Conservation (phyloP, 1,140 invertebrate species). For the Propsilocerus akamusi region DNA sequence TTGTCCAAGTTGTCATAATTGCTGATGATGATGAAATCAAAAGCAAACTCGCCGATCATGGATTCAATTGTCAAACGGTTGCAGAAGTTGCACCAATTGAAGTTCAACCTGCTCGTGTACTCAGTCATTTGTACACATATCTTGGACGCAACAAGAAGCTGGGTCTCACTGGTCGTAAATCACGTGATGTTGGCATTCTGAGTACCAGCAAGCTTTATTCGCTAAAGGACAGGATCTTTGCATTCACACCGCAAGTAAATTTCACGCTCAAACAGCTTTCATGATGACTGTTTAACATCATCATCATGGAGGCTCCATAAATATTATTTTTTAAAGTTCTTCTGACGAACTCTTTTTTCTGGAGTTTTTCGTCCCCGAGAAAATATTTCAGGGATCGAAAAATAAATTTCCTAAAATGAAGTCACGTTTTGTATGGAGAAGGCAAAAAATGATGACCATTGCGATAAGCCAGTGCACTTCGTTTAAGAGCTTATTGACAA, state of each 20-base stretch:
- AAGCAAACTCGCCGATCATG: constrained; percentile 72
- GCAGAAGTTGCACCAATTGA: constrained; percentile 85
- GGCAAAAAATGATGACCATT: too few species aligned
- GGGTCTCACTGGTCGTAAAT: constrained; percentile 80
- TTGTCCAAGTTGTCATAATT: constrained; percentile 95
- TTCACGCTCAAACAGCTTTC: too few species aligned
- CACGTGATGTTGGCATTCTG: constrained; percentile 87
- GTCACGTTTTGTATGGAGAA: too few species aligned
- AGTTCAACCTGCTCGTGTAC: constrained; percentile 85
- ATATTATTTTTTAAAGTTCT: too few species aligned
- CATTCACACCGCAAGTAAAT: constrained; percentile 93
- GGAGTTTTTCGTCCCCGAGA: too few species aligned
- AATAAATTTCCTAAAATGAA: too few species aligned
- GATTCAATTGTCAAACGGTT: constrained; percentile 87
- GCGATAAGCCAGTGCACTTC: too few species aligned
- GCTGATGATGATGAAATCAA: constrained; percentile 84
- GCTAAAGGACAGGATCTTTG: constrained; percentile 88
- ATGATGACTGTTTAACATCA: too few species aligned
- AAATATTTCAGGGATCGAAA: too few species aligned
- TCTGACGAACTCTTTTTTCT: too few species aligned
- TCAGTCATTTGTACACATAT: constrained; percentile 89
- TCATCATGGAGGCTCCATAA: too few species aligned
- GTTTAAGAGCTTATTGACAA: too few species aligned
- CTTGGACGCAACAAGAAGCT: constrained; percentile 87
- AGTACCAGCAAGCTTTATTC: constrained; percentile 98